Base-by-base conservation (phyloP, 2,797 vertebrate genomes). In the Helostoma temminkii region DNA sequence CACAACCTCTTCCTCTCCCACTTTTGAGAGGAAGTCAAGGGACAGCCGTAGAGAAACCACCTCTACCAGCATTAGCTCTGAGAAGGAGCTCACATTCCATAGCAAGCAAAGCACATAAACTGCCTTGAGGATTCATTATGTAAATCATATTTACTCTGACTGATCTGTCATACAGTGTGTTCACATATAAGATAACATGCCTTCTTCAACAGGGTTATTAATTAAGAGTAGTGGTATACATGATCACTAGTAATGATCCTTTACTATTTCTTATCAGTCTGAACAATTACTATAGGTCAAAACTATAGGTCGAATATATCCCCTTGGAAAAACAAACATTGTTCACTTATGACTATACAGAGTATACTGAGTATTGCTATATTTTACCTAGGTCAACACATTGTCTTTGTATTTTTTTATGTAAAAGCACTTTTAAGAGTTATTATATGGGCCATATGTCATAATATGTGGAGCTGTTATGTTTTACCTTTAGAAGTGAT, bases 11-110 rank as follows among this genome's bases (percentile, higher is more conserved):
- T 95, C 93, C 30, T 94, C 94, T 5, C 94, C 94, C 37, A 93
- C 90, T 2, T 82, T 81, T 4, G 94, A 94, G 32, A 93, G 92
- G 83, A 93, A 86, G 84, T 94, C 94, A 3, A 92, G 89, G 74
- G 94, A 94, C 80, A 93, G 93, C 26, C 94, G 92, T 4, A 95
- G 93, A 75, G 95, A 95, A 65, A 95, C 91, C 41, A 92, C 92
- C 8, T 94, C 93, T 12, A 92, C 91, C 79, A 95, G 94, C 78
- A 49, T 94, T 75, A 94, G 92, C 78, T 95, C 94, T 0, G 94
- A 95, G 68, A 93, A 82, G 76, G 94, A 94, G 64, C 83, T 94
- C 50, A 91, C 84, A 0, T 88, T 92, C 47, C 88, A 92, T 59
- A 90, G 85, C 80, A 91, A 86, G 47, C 80, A 53, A 53, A 84